phyloP scores from a whole-genome alignment of 2,888 invertebrate species.

The Colletes collaris region DNA sequence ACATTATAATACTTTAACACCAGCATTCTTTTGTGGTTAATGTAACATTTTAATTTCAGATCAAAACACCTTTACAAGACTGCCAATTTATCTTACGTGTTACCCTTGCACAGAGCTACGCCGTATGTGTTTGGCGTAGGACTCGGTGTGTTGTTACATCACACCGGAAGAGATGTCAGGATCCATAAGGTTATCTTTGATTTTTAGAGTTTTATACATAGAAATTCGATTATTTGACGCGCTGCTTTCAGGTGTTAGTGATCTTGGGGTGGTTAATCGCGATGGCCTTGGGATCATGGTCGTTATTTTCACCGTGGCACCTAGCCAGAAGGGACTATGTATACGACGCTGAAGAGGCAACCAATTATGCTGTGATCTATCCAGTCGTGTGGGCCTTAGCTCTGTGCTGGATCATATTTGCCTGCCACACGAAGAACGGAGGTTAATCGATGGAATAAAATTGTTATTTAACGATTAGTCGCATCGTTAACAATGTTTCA shows the following conservation, averaged over 20 bases:
- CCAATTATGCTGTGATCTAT: slow-evolving; percentile 87
- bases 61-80: slow-evolving; percentile 88
- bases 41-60: slow-evolving; percentile 80
- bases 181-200: slow-evolving; percentile 78
- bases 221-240: slow-evolving; percentile 6
- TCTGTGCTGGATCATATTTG: slow-evolving; percentile 87
- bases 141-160: slow-evolving; percentile 85
- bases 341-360: slow-evolving; percentile 86
- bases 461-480: no score
- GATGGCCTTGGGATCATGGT: slow-evolving; percentile 84
- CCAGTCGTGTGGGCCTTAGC: slow-evolving; percentile 86
- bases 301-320: slow-evolving; percentile 86
- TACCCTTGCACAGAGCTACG: slow-evolving; percentile 87
- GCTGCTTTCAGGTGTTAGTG: slow-evolving; percentile 82
- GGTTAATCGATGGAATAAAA: slow-evolving; percentile 77
- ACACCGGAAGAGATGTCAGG: slow-evolving; percentile 80
- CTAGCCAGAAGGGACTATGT: slow-evolving; percentile 86
- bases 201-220: no score
- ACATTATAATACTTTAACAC: background rate
- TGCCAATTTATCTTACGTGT: slow-evolving; percentile 87
- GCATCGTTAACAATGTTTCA: no score
- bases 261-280: slow-evolving; percentile 85
- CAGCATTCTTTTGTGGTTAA: no score
- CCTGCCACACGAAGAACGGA: slow-evolving; percentile 85
- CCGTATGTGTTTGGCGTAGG: slow-evolving; percentile 87